Evolutionary conservation across 2,797 vertebrate species (phyloP), one percentile per base, ranked within the genome.

Genomic region (Triplophysa yarkandensis): DNA sequence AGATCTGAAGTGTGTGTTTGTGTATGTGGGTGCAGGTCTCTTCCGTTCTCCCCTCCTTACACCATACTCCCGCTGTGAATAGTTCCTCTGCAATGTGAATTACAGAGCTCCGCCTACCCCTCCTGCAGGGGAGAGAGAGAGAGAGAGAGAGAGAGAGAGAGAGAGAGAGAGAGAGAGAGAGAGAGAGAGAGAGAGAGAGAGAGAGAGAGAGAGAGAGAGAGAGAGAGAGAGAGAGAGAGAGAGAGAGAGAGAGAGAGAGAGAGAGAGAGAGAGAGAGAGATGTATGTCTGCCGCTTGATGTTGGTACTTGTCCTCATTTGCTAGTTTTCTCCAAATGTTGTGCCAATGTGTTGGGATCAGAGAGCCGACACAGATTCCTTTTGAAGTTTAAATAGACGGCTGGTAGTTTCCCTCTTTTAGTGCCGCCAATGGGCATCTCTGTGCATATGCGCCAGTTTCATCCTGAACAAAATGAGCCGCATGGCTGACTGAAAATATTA

Each of bases 281-380:
- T 32, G 66, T 68, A 65, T 75, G 70, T 58, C 67, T 77, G 81
- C 83, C 50, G 58, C 77, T 79, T 77, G 77, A 82, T 63, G 62
- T 74, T 64, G 76, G 54, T 80, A 76, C 76, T 79, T 58, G 52
- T 80, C 58, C 71, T 82, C 63, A 81, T 76, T 80, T 36, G 68
- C 17, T 60, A 60, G 68, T 80, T 84, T 69, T 85, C 81, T 75
- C 82, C 69, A 82, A 80, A 83, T 80, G 54, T 52, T 46, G 72
- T 71, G 71, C 71, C 80, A 77, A 84, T 85, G 80, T 27, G 30
- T 65, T 78, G 48, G 43, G 63, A 62, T 75, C 58, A 19, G 68
- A 67, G 76, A 68, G 62, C 57, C 55, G 63, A 80, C 68, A 76
- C 68, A 48, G 77, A 10, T 76, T 74, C 55, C 55, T 79, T 77